phyloP scores from a whole-genome alignment of 2,888 invertebrate genomes.

The Norana najaformis region DNA sequence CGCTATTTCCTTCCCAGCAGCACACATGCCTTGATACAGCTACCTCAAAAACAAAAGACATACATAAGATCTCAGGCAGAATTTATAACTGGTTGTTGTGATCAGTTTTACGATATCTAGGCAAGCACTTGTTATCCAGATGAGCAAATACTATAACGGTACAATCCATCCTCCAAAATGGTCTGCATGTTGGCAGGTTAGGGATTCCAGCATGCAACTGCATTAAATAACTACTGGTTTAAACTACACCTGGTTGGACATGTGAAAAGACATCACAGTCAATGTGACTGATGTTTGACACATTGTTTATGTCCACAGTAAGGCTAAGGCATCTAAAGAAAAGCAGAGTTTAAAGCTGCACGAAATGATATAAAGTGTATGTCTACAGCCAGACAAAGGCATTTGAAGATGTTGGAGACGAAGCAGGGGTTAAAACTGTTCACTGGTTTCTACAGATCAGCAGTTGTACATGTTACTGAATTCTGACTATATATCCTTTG shows the following conservation, averaged over 20 bases:
- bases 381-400: background rate
- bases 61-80: background rate
- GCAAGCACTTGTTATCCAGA: background rate
- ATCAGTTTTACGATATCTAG: background rate
- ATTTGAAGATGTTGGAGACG: background rate
- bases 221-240: background rate
- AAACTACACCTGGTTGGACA: background rate
- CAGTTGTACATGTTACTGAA: background rate
- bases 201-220: no score
- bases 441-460: background rate
- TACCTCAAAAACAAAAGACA: slow-evolving; percentile 19
- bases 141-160: no score
- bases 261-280: background rate
- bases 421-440: background rate
- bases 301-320: background rate
- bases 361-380: background rate
- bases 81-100: background rate
- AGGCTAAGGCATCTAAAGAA: background rate
- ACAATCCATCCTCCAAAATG: no score
- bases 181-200: background rate
- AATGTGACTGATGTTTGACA: background rate
- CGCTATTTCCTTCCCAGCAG: slow-evolving; percentile 29
- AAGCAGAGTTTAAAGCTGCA: background rate
- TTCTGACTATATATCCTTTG: background rate
- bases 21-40: slow-evolving; percentile 29